Conservation (phyloP, 2,888 invertebrate genomes). For the Chloroclysta siterata region DNA sequence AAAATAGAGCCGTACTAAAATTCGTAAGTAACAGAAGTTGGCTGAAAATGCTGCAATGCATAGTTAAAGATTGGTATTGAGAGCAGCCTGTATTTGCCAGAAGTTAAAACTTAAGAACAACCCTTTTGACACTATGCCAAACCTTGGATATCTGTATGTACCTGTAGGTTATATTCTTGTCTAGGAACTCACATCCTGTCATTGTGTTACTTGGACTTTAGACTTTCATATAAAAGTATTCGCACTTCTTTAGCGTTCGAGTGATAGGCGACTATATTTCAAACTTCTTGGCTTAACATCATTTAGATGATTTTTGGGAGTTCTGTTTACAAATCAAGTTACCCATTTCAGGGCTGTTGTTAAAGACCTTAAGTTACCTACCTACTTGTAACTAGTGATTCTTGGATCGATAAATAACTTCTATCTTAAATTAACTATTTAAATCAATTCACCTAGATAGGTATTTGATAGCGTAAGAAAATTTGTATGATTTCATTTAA, state of each 20-base stretch:
- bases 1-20: too few relatives aligned
- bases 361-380: constrained; percentile 19
- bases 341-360: constrained; percentile 5
- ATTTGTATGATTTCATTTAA: constrained; percentile 60
- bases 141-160: constrained; percentile 52
- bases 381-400: constrained; percentile 29
- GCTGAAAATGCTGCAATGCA: not conserved
- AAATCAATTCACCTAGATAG: constrained; percentile 41
- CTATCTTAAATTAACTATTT: constrained; percentile 51
- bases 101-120: constrained; percentile 56
- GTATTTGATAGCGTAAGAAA: constrained; percentile 51
- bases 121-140: constrained; percentile 43
- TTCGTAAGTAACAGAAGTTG: not conserved
- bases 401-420: constrained; percentile 41
- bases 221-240: too few relatives aligned
- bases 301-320: too few relatives aligned
- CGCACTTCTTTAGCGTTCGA: not conserved
- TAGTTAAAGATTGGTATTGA: constrained; percentile 19
- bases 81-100: constrained; percentile 78
- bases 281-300: not conserved
- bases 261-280: not conserved
- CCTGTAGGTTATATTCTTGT: constrained; percentile 48
- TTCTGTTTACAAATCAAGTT: not conserved
- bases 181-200: constrained; percentile 17
- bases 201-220: not conserved